Base-by-base conservation (phyloP, 1,140 invertebrate species). In the Neodiprion virginianus region DNA sequence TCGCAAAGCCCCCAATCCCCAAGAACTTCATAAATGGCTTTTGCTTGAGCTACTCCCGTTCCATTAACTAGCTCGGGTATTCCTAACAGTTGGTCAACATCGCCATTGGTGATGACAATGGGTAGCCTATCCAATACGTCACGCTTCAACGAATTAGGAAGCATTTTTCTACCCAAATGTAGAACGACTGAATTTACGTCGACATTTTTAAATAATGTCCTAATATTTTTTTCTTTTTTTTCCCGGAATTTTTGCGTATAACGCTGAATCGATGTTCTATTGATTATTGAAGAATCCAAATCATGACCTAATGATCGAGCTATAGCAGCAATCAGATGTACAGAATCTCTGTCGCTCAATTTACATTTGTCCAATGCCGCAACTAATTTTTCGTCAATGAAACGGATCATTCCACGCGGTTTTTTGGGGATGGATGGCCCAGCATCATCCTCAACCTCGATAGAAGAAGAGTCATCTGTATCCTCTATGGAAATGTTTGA, bases 1-100 rank as follows among this genome's bases (percentile, higher is more conserved):
- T 81, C 74, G 53, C 67, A 72, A 53, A 80, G 74, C 73, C 77
- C 77, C 79, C 74, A 80, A 47, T 78, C 74, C 12, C 28, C 28
- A 40, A 76, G 68, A 67, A n/a, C 67, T 48, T 71, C 40, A n/a
- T 53, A 69, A 69, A 76, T 73, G 40, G 72, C 75, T 28, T 71
- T 65, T 10, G 75, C 72, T 72, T 76, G 72, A 7, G 72, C 40
- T n/a, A 23, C 8, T 12, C 75, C 75, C n/a, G 49, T 72, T 17
- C 72, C 65, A 72, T 71, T 49, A 14, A 70, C 70, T 17, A 74
- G 49, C 28, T 65, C 61, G 28, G 75, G 75, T 9, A 73, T 72
- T 21, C 28, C 50, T 67, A 76, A 70, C 23, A 76, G 28, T 73
- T 76, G 68, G 53, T 73, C 61, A 66, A 76, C 50, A 11, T 73